A percentile compares a stretch with the other conserved stretches of the same genome.
phyloP scores from a whole-genome alignment of 1,140 invertebrate genomes.

The Tetramorium alpestre region DNA sequence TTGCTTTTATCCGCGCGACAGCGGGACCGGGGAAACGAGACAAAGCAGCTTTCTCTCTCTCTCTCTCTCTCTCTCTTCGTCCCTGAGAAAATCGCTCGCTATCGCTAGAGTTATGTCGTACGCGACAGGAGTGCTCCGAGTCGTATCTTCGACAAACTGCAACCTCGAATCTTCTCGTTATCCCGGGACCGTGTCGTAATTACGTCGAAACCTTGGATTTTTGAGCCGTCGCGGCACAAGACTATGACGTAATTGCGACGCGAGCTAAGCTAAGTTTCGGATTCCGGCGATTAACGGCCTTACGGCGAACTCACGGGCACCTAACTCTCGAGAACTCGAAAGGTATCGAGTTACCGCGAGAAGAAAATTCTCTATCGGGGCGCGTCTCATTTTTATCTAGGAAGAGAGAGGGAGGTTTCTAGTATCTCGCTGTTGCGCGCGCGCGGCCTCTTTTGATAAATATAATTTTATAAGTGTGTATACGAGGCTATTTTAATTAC shows the following conservation, averaged over 20 bases:
- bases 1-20: neutral
- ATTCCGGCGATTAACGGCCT: neutral
- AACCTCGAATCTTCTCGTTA: neutral
- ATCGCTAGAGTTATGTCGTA: neutral
- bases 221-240: neutral
- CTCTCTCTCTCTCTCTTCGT: neutral
- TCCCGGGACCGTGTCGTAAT: neutral
- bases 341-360: neutral
- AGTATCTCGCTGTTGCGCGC: neutral
- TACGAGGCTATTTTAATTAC: slow-evolving; percentile 34
- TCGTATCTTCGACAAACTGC: neutral
- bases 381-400: neutral
- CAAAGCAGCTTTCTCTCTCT: neutral
- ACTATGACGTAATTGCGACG: neutral
- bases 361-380: neutral
- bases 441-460: slow-evolving; percentile 7
- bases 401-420: neutral
- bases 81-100: neutral
- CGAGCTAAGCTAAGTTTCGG: neutral
- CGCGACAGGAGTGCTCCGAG: neutral
- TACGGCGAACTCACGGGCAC: neutral
- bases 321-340: neutral
- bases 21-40: neutral
- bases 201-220: slow-evolving; percentile 7
- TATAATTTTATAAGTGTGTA: slow-evolving; percentile 15